Conservation (phyloP, 2,888 invertebrate genomes). For the Amphipyra berbera region DNA sequence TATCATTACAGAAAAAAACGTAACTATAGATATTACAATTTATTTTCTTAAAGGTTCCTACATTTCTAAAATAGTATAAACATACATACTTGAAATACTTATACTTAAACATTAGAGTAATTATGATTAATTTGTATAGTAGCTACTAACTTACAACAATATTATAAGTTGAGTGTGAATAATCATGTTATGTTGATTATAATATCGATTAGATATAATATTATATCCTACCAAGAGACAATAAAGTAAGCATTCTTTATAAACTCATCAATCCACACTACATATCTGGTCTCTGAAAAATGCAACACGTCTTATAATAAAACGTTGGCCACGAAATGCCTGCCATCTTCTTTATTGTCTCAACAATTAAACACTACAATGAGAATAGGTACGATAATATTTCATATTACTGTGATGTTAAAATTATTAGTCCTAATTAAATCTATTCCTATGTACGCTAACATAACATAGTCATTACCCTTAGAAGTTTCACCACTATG, state of each 20-base stretch:
- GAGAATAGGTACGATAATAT: constrained; percentile 46
- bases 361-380: constrained; percentile 49
- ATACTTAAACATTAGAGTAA: constrained; percentile 68
- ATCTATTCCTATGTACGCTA: constrained; percentile 35
- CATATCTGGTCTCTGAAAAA: constrained; percentile 6
- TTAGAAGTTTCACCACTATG: constrained; percentile 29
- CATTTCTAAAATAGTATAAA: constrained; percentile 73
- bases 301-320: constrained; percentile 11
- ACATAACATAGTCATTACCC: constrained; percentile 36
- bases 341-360: constrained; percentile 65
- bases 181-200: constrained; percentile 50
- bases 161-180: constrained; percentile 62
- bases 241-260: constrained; percentile 60
- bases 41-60: constrained; percentile 66
- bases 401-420: constrained; percentile 51
- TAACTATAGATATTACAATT: constrained; percentile 68
- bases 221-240: constrained; percentile 62
- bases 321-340: constrained; percentile 23
- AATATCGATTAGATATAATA: constrained; percentile 47
- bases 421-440: constrained; percentile 43
- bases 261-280: constrained; percentile 20
- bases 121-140: constrained; percentile 77
- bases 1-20: constrained; percentile 68
- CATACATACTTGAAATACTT: constrained; percentile 77
- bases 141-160: constrained; percentile 73